Percentiles rank a stretch among this genome's conserved stretches.
These are phyloP conservation scores for Chanos chanos DNA, from an alignment of 2,797 vertebrate species.

Conservation along the genomic window DNA sequence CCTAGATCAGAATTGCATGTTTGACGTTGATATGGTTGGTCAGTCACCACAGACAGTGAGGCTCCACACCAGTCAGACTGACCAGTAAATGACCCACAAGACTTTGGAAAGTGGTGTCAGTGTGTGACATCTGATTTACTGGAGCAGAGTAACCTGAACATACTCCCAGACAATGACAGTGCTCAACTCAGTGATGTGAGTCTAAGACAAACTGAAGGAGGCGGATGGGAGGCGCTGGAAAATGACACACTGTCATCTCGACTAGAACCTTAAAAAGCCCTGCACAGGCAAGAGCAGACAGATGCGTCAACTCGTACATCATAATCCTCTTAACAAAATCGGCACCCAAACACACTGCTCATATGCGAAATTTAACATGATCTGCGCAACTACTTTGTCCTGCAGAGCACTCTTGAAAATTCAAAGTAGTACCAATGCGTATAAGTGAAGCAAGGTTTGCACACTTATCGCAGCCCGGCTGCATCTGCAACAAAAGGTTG, in stretches of 20 bases:
- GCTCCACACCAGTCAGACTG: neutral
- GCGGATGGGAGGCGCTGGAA: neutral
- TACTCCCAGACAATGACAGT: neutral
- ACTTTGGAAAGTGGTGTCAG: neutral
- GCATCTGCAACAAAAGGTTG: too few species aligned
- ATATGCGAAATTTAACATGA: conserved; percentile 9
- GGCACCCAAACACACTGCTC: conserved; percentile 4
- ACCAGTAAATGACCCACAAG: neutral
- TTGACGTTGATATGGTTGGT: neutral
- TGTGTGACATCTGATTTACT: neutral
- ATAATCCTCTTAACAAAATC: conserved; percentile 7
- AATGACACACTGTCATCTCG: neutral
- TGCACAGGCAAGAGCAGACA: neutral
- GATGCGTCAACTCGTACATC: neutral
- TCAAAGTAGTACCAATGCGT: conserved; percentile 1
- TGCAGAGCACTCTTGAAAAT: neutral
- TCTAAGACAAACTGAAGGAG: neutral
- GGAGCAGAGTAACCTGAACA: neutral
- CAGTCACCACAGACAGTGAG: neutral
- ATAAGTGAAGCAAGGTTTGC: neutral
- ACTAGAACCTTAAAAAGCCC: neutral
- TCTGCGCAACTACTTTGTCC: neutral
- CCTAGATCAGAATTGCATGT: conserved; percentile 64
- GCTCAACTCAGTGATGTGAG: conserved; percentile 5
- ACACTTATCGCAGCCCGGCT: too few species aligned